Conservation (phyloP, 2,113 vertebrate genomes). For the Tetraodon nigroviridis region DNA sequence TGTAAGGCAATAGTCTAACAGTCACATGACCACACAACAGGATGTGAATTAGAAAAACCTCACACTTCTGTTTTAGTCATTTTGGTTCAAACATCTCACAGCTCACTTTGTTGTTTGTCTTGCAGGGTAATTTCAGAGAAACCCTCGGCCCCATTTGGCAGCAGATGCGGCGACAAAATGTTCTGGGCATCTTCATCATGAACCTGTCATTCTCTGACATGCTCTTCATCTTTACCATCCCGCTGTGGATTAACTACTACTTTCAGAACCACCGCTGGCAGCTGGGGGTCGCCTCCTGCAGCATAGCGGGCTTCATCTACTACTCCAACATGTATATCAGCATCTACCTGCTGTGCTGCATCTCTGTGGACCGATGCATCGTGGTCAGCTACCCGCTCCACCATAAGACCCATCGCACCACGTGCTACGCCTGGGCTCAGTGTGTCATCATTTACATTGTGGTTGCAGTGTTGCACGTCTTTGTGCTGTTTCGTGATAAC, state of each 20-base stretch:
- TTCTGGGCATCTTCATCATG: conserved; percentile 76
- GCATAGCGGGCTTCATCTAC: conserved; percentile 75
- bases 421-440: conserved; percentile 60
- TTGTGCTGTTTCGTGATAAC: conserved; percentile 58
- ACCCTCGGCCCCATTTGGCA: conserved; percentile 68
- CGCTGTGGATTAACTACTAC: conserved; percentile 78
- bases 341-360: conserved; percentile 76
- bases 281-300: conserved; percentile 52
- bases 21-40: too few relatives aligned
- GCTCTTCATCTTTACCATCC: conserved; percentile 74
- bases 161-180: conserved; percentile 67
- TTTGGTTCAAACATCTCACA: too few relatives aligned
- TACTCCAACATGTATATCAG: conserved; percentile 82
- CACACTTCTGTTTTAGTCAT: too few relatives aligned
- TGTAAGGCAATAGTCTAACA: too few relatives aligned
- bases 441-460: conserved; percentile 44
- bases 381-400: conserved; percentile 68
- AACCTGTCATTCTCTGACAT: conserved; percentile 73
- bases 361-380: conserved; percentile 78
- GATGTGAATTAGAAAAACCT: too few relatives aligned
- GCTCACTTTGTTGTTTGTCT: neutral
- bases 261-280: conserved; percentile 65
- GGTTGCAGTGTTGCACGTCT: conserved; percentile 48
- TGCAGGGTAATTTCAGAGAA: conserved; percentile 31
- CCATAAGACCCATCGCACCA: conserved; percentile 55